Evolutionary conservation across 2,113 vertebrate genomes (phyloP).

Genomic region (Harpagus bidentatus): DNA sequence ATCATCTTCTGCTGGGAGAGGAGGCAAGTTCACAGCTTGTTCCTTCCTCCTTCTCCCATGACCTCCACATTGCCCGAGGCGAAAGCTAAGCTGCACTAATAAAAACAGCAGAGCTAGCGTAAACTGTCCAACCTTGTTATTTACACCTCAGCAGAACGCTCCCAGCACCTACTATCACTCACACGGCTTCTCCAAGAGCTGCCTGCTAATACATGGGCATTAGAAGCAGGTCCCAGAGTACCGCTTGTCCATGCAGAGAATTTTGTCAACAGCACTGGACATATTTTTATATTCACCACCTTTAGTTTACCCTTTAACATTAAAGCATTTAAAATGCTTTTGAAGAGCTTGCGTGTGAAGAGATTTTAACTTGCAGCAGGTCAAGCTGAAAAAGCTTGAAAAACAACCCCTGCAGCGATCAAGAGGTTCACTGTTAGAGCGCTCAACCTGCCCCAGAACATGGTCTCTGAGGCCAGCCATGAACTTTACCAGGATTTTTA

Average conservation of each 20-base stretch:
- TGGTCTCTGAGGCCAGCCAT: not conserved
- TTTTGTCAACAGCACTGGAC: not conserved
- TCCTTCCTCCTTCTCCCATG: slow-evolving; percentile 11
- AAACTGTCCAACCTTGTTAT: slow-evolving; percentile 47
- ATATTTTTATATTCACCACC: not conserved
- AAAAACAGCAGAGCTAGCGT: slow-evolving; percentile 30
- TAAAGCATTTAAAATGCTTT: not conserved
- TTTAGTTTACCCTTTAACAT: not conserved
- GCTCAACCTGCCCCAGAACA: not conserved
- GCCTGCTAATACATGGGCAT: not conserved
- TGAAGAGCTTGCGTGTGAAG: not conserved
- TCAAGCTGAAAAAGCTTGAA: not conserved
- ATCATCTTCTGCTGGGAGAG: not conserved
- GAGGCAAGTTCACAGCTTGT: not conserved
- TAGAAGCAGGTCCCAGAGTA: not conserved
- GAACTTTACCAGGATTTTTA: not conserved
- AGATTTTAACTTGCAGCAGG: not conserved
- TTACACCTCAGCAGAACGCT: slow-evolving; percentile 45
- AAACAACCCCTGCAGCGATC: not conserved
- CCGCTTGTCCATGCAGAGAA: rapidly evolving
- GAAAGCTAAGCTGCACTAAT: not conserved
- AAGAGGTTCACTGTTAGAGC: not conserved
- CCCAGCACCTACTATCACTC: not conserved
- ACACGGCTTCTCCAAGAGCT: not conserved
- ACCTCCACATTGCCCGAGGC: not conserved